phyloP scores from a whole-genome alignment of 1,140 invertebrate species.

The Cepaea nemoralis region DNA sequence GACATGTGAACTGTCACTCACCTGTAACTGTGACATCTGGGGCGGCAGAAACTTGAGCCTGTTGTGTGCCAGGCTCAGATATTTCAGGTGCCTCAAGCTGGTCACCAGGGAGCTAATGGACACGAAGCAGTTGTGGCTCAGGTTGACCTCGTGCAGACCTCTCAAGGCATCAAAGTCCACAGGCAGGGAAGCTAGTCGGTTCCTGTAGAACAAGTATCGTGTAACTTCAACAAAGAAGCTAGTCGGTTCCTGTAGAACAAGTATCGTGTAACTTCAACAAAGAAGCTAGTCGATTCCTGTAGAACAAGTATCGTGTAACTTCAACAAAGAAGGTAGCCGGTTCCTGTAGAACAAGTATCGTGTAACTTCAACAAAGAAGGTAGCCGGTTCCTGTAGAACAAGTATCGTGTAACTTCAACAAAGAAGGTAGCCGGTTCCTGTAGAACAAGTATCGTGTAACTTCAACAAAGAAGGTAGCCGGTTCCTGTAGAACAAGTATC shows the following conservation, averaged over 20 bases:
- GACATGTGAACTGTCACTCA: neutral
- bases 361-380: too few species aligned
- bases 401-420: too few species aligned
- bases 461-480: too few species aligned
- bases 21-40: conserved; percentile 51
- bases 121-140: conserved; percentile 60
- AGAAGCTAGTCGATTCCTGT: conserved; percentile 56
- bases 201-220: conserved; percentile 39
- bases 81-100: conserved; percentile 48
- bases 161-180: conserved; percentile 62
- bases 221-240: conserved; percentile 49
- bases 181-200: conserved; percentile 57
- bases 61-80: conserved; percentile 63
- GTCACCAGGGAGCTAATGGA: conserved; percentile 48
- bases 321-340: conserved; percentile 54
- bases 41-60: conserved; percentile 55
- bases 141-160: conserved; percentile 61
- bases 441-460: too few species aligned
- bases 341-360: conserved; percentile 46
- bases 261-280: too few species aligned
- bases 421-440: too few species aligned
- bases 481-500: too few species aligned
- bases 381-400: too few species aligned
- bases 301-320: neutral
- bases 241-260: conserved; percentile 55